phyloP scores from a whole-genome alignment of 2,113 vertebrate species.

The Istiophorus platypterus region DNA sequence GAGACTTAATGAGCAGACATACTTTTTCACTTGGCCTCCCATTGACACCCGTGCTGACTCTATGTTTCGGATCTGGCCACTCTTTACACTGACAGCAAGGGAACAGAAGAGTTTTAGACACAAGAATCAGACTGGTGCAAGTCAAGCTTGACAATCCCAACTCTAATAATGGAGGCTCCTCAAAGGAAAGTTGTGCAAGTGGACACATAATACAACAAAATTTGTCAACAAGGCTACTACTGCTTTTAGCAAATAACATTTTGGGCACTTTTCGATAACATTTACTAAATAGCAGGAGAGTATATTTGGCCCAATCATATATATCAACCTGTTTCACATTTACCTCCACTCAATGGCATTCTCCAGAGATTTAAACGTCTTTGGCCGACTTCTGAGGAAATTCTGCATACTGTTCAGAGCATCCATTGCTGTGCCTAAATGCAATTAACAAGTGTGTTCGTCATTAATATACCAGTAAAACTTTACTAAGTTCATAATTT shows the following conservation, averaged over 20 bases:
- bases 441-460: background rate
- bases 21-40: constrained; percentile 98
- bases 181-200: background rate
- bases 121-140: background rate
- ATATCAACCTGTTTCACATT: background rate
- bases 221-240: background rate
- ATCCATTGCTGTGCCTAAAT: constrained; percentile 97
- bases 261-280: background rate
- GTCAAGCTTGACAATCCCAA: background rate
- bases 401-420: constrained; percentile 99
- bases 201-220: background rate
- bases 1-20: constrained; percentile 71
- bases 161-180: background rate
- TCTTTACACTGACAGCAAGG: constrained; percentile 90
- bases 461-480: background rate
- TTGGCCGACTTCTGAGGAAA: constrained; percentile 97
- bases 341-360: constrained; percentile 99
- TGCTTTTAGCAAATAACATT: background rate
- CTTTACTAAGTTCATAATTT: background rate
- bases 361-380: constrained; percentile 97
- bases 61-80: constrained; percentile 96
- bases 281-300: background rate
- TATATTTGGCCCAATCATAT: background rate
- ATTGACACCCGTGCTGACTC: constrained; percentile 98
- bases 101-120: background rate